Conservation (phyloP, 1,140 invertebrate genomes). For the Batillaria attramentaria region DNA sequence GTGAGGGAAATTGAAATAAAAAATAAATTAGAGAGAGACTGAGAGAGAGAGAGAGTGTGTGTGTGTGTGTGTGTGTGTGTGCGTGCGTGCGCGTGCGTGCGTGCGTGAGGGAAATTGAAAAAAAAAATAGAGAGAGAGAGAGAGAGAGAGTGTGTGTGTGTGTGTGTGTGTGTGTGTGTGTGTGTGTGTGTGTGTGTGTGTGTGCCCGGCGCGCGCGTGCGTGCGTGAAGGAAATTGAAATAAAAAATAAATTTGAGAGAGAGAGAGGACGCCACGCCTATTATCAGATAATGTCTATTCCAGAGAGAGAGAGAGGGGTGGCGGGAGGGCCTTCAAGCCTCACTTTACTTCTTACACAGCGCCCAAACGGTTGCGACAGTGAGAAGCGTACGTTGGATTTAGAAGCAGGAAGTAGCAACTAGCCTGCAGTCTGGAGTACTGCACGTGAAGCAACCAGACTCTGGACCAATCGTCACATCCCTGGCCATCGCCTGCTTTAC, state of each 20-base stretch:
- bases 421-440: too few species aligned
- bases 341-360: too few species aligned
- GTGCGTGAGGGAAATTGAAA: neutral
- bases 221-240: neutral
- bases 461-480: too few species aligned
- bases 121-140: neutral
- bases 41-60: neutral
- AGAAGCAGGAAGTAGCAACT: too few species aligned
- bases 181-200: neutral
- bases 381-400: too few species aligned
- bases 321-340: too few species aligned
- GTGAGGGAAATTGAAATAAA: neutral
- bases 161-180: neutral
- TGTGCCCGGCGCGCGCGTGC: neutral
- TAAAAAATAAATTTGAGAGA: neutral
- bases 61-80: neutral
- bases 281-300: too few species aligned
- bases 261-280: too few species aligned
- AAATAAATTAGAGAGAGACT: neutral
- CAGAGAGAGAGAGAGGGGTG: too few species aligned
- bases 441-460: too few species aligned
- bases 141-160: neutral
- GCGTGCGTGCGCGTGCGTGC: neutral
- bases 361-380: too few species aligned
- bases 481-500: too few species aligned